Evolutionary conservation across 2,888 invertebrate genomes (phyloP), one percentile per base, ranked within the genome.

Genomic region (Metacarcinus magister): DNA sequence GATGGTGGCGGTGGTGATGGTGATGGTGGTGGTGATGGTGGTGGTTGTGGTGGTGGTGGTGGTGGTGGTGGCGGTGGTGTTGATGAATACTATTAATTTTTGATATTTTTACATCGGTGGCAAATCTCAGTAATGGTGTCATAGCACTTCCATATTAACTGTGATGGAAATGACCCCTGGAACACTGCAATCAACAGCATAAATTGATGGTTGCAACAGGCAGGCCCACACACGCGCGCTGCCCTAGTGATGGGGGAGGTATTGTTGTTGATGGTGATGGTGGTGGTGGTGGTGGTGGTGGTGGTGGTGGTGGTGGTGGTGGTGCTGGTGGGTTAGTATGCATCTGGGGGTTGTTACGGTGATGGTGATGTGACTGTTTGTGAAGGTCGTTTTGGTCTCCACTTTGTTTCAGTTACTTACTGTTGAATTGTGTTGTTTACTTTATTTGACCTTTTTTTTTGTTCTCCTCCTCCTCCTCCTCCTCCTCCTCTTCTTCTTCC

Each of bases 91-190:
- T 32, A 82, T 82, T 32, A 82, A 2, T 13, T 32, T 82, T 82
- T 82, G 32, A 32, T 28, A 32, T 8, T 82, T 28, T 32, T 28
- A 7, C 16, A 32, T 32, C 32, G 82, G 32, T 8, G 32, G 28
- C 13, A 82, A 82, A 32, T 32, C 82, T 82, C 82, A 32, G 32
- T 82, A 82, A 82, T 32, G 28, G 82, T 82, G 82, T 13, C 82
- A 82, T 23, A 32, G 82, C 82, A 82, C 28, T 82, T 28, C n/a
- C 16, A 32, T 82, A 82, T 82, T 82, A 82, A 32, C 82, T 13
- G 82, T 32, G 82, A 82, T 82, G 82, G 32, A 82, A 82, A 82
- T 82, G 75, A 28, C 75, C 54, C n/a, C n/a, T 75, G 82, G 32
- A 82, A 32, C 82, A 82, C 16, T 82, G 82, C 32, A 82, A 82